Evolutionary conservation across 2,113 vertebrate species (phyloP).

Genomic region (Etheostoma cragini): DNA sequence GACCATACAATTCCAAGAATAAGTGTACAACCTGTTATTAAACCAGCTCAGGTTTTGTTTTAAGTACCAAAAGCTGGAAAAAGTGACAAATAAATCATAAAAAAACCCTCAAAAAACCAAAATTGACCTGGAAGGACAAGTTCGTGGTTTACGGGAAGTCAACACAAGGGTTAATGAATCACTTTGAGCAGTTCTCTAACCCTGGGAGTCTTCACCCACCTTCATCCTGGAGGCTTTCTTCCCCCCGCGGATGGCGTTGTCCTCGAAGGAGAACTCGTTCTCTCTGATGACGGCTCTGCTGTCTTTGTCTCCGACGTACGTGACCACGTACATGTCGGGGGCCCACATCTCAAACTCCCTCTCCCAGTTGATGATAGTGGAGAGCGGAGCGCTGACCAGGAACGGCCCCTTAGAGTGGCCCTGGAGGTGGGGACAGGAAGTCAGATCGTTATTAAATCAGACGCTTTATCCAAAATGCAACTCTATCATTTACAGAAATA

Average conservation of each 20-base stretch:
- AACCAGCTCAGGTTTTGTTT: too few relatives aligned
- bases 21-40: too few relatives aligned
- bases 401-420: constrained; percentile 98
- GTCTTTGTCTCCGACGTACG: constrained; percentile 96
- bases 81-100: too few relatives aligned
- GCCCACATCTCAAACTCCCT: constrained; percentile 99
- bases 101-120: too few relatives aligned
- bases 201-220: constrained; percentile 75
- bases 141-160: too few relatives aligned
- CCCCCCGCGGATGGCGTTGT: constrained; percentile 96
- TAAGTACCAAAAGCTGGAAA: too few relatives aligned
- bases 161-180: too few relatives aligned
- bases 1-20: too few relatives aligned
- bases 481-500: too few relatives aligned
- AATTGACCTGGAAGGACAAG: too few relatives aligned
- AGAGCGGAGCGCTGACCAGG: constrained; percentile 95
- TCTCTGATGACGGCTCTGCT: constrained; percentile 97
- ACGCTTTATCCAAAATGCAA: too few relatives aligned
- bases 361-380: constrained; percentile 99
- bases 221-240: constrained; percentile 98
- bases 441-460: too few relatives aligned
- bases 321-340: constrained; percentile 98
- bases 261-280: constrained; percentile 98
- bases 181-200: fast-evolving
- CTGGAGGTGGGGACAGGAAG: constrained; percentile 69